Evolutionary conservation across 2,888 invertebrate species (phyloP).

Genomic region (Drosophila crucigera): DNA sequence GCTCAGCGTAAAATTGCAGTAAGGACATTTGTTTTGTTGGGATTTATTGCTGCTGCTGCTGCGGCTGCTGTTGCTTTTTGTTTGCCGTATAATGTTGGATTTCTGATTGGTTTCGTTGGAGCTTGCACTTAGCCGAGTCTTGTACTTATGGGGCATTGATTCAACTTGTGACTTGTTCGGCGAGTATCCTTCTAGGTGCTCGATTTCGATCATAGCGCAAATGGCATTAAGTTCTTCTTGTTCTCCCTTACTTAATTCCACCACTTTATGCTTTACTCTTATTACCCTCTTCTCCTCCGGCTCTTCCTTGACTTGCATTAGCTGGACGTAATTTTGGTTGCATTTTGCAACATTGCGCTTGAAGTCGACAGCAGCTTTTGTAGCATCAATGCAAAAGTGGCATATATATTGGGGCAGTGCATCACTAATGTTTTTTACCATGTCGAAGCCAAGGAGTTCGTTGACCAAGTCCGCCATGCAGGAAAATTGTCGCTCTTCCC

Average conservation of each 20-base stretch:
- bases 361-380: constrained; percentile 14
- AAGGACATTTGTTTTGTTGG: not conserved
- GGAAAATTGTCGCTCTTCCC: too few species aligned
- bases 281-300: too few species aligned
- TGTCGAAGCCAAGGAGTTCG: constrained; percentile 5
- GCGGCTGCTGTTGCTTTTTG: not conserved
- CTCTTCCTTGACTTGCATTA: not conserved
- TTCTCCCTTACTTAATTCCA: not conserved
- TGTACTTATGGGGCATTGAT: not conserved
- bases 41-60: too few species aligned
- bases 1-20: not conserved
- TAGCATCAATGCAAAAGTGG: constrained; percentile 7
- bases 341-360: constrained; percentile 18
- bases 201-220: constrained; percentile 17
- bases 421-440: not conserved
- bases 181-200: not conserved
- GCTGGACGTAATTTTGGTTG: not conserved
- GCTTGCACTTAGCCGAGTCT: not conserved
- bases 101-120: not conserved
- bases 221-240: not conserved
- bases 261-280: not conserved
- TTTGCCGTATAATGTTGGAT: not conserved
- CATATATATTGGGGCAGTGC: constrained; percentile 32
- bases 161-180: not conserved
- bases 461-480: constrained; percentile 34